Conservation (phyloP, 2,797 vertebrate species). For the Acomys russatus region DNA sequence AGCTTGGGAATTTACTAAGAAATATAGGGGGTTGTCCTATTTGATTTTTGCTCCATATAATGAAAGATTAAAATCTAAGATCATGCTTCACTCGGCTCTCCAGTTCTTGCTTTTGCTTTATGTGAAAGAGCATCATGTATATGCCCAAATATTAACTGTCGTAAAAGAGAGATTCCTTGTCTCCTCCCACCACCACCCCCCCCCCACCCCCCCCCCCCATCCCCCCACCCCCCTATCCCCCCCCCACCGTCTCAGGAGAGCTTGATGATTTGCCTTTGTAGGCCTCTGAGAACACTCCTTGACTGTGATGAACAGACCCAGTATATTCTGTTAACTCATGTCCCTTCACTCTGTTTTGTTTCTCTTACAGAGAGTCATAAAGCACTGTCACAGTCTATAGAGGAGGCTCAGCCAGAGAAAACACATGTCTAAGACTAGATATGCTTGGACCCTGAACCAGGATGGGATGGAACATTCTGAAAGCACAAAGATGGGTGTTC, state of each 20-base stretch:
- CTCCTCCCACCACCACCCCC: not conserved
- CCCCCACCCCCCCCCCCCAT: too few species aligned
- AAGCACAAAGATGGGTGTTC: not conserved
- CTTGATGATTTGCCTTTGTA: not conserved
- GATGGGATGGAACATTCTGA: not conserved
- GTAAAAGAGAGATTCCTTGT: not conserved
- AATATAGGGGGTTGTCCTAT: not conserved
- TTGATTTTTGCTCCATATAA: not conserved
- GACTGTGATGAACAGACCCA: not conserved
- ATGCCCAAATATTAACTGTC: conserved; percentile 4
- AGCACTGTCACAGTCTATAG: not conserved
- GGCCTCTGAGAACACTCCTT: not conserved
- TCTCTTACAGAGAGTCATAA: not conserved
- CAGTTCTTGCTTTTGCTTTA: conserved; percentile 1
- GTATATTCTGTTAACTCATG: not conserved
- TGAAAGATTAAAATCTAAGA: not conserved
- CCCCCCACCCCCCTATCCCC: too few species aligned
- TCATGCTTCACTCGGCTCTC: not conserved
- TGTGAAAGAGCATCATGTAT: not conserved
- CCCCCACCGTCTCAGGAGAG: not conserved
- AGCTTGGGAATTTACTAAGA: not conserved
- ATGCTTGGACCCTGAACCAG: not conserved
- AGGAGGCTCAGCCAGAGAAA: not conserved
- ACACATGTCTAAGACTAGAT: not conserved
- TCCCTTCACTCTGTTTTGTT: not conserved